A percentile compares a stretch with the other conserved stretches of the same genome.
Conservation (phyloP, 2,888 invertebrate species). For the Liopterus haemorrhoidalis region DNA sequence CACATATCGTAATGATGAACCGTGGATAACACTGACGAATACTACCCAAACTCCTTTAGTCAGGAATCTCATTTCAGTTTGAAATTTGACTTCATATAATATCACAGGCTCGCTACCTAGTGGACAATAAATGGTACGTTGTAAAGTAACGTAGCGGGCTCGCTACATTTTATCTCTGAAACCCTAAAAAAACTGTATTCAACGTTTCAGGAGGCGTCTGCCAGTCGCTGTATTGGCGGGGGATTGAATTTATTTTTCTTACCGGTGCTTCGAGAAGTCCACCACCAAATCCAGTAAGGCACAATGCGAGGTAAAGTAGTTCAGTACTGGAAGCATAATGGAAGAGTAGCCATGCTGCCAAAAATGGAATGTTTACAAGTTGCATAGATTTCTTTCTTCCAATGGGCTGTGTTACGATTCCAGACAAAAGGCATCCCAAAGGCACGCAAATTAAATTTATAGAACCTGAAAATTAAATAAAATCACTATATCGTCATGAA, state of each 20-base stretch:
- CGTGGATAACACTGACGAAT: too few relatives aligned
- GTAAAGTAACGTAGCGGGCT: too few relatives aligned
- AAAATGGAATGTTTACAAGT: constrained; percentile 65
- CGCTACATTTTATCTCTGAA: background rate
- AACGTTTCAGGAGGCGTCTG: background rate
- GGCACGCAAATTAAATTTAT: constrained; percentile 75
- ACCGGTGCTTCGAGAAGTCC: constrained; percentile 77
- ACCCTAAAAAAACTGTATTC: background rate
- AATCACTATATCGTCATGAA: too few relatives aligned
- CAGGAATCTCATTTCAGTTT: too few relatives aligned
- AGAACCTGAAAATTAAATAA: constrained; percentile 58
- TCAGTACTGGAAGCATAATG: constrained; percentile 57
- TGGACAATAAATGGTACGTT: too few relatives aligned
- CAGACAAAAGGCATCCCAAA: constrained; percentile 69
- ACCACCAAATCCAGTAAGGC: constrained; percentile 68
- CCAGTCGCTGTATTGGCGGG: background rate
- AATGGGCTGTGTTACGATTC: constrained; percentile 62
- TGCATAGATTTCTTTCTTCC: constrained; percentile 74
- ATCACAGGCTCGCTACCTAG: too few relatives aligned
- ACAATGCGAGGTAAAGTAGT: constrained; percentile 64
- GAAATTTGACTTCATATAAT: too few relatives aligned
- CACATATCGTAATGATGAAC: too few relatives aligned
- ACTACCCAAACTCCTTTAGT: too few relatives aligned
- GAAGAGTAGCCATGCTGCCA: constrained; percentile 68
- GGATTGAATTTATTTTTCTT: constrained; percentile 41